A percentile compares a stretch with the other conserved stretches of the same genome.
phyloP scores from a whole-genome alignment of 1,140 invertebrate genomes.

The Drosophila kanapiae region DNA sequence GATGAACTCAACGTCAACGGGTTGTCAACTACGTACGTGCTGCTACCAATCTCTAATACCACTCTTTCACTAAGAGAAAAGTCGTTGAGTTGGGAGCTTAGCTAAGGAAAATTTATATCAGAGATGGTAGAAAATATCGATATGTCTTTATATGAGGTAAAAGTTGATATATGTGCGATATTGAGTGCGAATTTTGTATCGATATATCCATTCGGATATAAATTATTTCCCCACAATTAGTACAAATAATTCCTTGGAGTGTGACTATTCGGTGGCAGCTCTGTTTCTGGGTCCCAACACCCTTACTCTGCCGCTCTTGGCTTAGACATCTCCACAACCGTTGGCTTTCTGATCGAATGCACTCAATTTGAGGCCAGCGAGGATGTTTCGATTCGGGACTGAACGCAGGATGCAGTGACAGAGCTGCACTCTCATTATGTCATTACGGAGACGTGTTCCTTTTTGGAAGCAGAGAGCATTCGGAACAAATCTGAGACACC shows the following conservation, averaged over 20 bases:
- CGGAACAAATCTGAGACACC: neutral
- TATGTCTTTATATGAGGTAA: too few species aligned
- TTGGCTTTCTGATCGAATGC: slow-evolving; percentile 43
- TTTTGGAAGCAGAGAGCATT: neutral
- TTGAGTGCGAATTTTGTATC: too few species aligned
- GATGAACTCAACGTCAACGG: slow-evolving; percentile 41
- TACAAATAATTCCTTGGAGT: neutral
- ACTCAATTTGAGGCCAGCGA: slow-evolving; percentile 38
- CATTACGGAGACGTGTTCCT: slow-evolving; percentile 12
- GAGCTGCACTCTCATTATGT: slow-evolving; percentile 27
- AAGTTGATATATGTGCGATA: too few species aligned
- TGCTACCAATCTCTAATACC: neutral
- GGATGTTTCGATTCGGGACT: neutral
- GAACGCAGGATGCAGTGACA: neutral
- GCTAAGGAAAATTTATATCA: too few species aligned
- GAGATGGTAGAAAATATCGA: too few species aligned
- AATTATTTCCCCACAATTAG: neutral
- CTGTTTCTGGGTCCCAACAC: slow-evolving; percentile 47
- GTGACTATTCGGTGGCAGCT: slow-evolving; percentile 17
- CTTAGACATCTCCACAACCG: slow-evolving; percentile 17
- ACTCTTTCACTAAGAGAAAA: neutral
- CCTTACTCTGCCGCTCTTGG: slow-evolving; percentile 17
- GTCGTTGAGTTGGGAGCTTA: too few species aligned
- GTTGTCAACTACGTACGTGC: slow-evolving; percentile 57
- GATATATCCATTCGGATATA: neutral